phyloP scores from a whole-genome alignment of 2,113 vertebrate genomes.

The Arenaria interpres region DNA sequence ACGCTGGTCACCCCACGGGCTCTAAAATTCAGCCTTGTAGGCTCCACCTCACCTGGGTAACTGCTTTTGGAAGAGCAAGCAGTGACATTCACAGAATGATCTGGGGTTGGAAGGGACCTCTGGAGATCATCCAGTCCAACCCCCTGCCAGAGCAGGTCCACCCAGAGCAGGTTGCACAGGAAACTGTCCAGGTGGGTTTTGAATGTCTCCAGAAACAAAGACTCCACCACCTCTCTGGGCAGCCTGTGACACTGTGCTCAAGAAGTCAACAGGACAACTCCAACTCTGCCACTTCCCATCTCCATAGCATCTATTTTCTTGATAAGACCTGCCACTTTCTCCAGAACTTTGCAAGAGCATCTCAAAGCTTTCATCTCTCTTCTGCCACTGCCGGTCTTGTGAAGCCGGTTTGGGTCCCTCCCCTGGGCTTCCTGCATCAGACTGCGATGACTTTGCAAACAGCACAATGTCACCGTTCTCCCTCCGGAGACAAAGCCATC shows the following conservation, averaged over 20 bases:
- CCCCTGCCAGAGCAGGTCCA: no score
- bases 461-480: not conserved
- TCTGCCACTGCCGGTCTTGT: not conserved
- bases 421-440: not conserved
- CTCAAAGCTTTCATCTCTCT: not conserved
- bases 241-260: not conserved
- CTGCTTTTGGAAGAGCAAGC: not conserved
- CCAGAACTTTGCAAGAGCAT: not conserved
- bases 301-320: accelerated
- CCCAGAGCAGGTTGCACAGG: no score
- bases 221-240: no score
- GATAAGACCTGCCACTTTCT: not conserved
- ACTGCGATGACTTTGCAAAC: not conserved
- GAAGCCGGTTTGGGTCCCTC: not conserved
- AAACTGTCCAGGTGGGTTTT: no score
- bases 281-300: not conserved
- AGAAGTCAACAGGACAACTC: not conserved
- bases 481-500: not conserved
- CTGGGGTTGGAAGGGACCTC: no score
- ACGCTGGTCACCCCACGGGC: accelerated
- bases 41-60: not conserved
- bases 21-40: not conserved
- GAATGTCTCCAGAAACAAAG: no score
- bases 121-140: no score
- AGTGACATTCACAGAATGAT: no score